Conservation (phyloP, 2,888 invertebrate species). For the Geotrupes spiniger region DNA sequence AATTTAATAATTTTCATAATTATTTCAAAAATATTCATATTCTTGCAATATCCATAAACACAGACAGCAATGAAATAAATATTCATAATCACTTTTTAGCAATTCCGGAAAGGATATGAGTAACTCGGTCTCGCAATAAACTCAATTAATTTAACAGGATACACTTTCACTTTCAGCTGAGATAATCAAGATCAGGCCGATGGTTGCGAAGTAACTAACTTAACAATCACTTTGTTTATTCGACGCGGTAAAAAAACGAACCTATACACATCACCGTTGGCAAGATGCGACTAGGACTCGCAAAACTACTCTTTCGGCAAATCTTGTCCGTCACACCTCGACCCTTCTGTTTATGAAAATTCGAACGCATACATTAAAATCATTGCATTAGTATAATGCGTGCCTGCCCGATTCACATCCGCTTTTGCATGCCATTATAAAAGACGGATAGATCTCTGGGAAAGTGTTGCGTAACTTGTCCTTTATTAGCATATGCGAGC, state of each 20-base stretch:
- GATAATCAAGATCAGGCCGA: too few relatives aligned
- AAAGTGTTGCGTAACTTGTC: constrained; percentile 36
- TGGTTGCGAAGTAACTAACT: too few relatives aligned
- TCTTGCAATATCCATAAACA: too few relatives aligned
- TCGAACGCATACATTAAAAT: constrained; percentile 36
- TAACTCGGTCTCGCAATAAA: neutral
- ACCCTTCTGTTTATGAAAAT: constrained; percentile 46
- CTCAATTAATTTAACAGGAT: constrained; percentile 12
- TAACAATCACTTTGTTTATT: too few relatives aligned
- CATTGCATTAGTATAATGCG: constrained; percentile 28
- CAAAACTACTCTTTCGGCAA: constrained; percentile 36
- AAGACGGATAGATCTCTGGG: constrained; percentile 31
- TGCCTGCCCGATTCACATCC: constrained; percentile 33
- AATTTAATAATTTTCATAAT: too few relatives aligned
- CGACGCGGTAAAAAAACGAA: neutral
- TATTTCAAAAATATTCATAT: too few relatives aligned
- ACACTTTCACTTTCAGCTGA: constrained; percentile 5
- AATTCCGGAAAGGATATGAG: constrained; percentile 9
- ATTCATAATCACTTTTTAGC: constrained; percentile 1
- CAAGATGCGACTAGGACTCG: constrained; percentile 11
- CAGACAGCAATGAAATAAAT: too few relatives aligned
- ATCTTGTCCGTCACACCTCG: constrained; percentile 52
- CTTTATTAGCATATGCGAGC: constrained; percentile 33
- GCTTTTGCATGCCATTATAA: constrained; percentile 41
- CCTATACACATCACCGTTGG: constrained; percentile 6